Evolutionary conservation across 2,888 invertebrate genomes (phyloP), one percentile per base, ranked within the genome.

Genomic region (Blomia tropicalis): DNA sequence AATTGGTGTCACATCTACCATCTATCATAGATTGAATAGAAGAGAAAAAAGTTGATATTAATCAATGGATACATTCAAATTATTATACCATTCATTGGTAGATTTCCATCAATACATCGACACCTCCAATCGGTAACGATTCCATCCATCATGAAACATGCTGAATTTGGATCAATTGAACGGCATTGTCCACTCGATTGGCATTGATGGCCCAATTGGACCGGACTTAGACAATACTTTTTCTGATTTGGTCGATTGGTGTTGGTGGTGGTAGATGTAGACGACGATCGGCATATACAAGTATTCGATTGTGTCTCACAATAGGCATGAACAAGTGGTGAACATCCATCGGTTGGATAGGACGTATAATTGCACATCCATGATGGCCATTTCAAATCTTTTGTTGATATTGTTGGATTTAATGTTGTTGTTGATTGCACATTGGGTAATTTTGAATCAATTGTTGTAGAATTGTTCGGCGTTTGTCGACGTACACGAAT

Each of bases 161-260:
- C 27, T 19, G 51, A 47, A 27, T 47, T 22, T 7, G 27, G 23
- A 19, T 47, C 51, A 14, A 14, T 27, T 11, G 22, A 7, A 25
- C 51, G 51, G n/a, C 51, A 47, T 19, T 47, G 51, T 22, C 51
- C 51, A 27, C 51, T 47, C 51, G 51, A 47, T 47, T 47, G 51
- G n/a, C 51, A 47, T 22, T 14, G 23, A 14, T 27, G 7, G 7
- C 51, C 51, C 14, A 47, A n/a, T 7, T 22, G 7, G 7, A 27
- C 51, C 51, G 22, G 23, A n/a, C 27, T 19, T 27, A 47, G 51
- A 27, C 51, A 47, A n/a, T 25, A 47, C 51, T n/a, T 47, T n/a
- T 47, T 47, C 27, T n/a, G 51, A 27, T 47, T 7, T 22, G 7
- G 7, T 11, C 51, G 7, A 27, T 47, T 47, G 7, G 7, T 47